A percentile compares a stretch with the other conserved stretches of the same genome.
These are phyloP conservation scores for Cheilosia pagana DNA, from an alignment of 2,888 invertebrate species.

Conservation along the genomic window DNA sequence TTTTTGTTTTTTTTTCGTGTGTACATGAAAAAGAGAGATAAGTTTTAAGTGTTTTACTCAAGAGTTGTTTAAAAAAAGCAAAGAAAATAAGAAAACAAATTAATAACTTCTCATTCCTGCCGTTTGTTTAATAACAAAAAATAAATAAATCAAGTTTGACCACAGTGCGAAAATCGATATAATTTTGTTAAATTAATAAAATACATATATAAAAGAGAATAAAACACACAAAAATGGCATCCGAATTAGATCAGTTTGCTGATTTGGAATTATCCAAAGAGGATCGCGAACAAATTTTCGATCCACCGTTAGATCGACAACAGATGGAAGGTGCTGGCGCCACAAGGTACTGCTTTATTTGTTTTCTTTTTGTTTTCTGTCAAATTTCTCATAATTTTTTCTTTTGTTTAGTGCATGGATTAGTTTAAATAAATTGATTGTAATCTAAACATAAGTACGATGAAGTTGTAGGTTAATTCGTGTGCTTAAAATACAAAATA, in stretches of 20 bases:
- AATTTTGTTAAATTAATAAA: slow-evolving; percentile 44
- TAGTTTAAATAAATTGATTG: background rate
- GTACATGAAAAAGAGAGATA: slow-evolving; percentile 26
- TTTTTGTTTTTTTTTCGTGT: slow-evolving; percentile 25
- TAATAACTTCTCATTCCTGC: slow-evolving; percentile 28
- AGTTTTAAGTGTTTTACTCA: slow-evolving; percentile 52
- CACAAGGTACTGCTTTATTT: slow-evolving; percentile 82
- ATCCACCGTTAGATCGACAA: slow-evolving; percentile 84
- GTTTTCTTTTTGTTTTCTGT: slow-evolving; percentile 8
- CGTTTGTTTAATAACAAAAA: slow-evolving; percentile 35
- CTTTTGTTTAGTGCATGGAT: slow-evolving; percentile 47
- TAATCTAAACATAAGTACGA: no score
- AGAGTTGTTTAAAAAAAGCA: slow-evolving; percentile 48
- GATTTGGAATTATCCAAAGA: slow-evolving; percentile 88
- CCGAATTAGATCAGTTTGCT: slow-evolving; percentile 87
- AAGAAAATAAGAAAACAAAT: slow-evolving; percentile 13
- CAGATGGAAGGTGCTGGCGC: slow-evolving; percentile 84
- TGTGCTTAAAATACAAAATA: background rate
- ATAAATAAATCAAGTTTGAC: slow-evolving; percentile 23
- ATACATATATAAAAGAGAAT: slow-evolving; percentile 11
- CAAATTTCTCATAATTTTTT: background rate
- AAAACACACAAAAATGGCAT: slow-evolving; percentile 79
- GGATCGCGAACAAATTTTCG: slow-evolving; percentile 90
- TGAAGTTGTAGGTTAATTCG: background rate
- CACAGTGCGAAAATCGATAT: slow-evolving; percentile 51